Conservation (phyloP, 2,888 invertebrate genomes). For the Biston betularia region DNA sequence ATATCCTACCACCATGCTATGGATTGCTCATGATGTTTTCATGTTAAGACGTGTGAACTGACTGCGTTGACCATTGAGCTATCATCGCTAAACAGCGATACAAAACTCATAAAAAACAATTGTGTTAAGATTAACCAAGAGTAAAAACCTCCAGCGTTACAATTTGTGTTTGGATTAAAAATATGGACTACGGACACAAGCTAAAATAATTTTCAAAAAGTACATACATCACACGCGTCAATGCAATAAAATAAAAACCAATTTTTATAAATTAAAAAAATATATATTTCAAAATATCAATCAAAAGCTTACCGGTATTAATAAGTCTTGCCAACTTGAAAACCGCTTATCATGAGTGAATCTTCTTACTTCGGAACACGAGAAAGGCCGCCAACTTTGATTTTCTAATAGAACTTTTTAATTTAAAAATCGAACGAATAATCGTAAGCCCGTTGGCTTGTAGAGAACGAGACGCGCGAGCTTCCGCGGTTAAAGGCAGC, state of each 20-base stretch:
- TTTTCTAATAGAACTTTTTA: slow-evolving; percentile 44
- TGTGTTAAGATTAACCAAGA: too few relatives aligned
- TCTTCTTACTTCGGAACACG: slow-evolving; percentile 51
- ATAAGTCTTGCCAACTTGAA: slow-evolving; percentile 51
- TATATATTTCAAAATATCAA: slow-evolving; percentile 8
- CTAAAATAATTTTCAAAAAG: too few relatives aligned
- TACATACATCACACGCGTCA: neutral
- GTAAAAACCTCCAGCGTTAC: too few relatives aligned
- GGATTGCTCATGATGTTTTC: too few relatives aligned
- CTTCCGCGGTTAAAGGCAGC: slow-evolving; percentile 70
- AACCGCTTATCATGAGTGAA: slow-evolving; percentile 53
- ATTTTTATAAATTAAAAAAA: neutral
- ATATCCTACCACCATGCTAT: too few relatives aligned
- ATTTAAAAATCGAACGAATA: slow-evolving; percentile 48
- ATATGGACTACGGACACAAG: too few relatives aligned
- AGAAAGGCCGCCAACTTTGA: slow-evolving; percentile 44
- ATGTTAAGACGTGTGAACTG: too few relatives aligned
- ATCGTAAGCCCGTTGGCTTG: slow-evolving; percentile 50
- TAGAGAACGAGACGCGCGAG: slow-evolving; percentile 56
- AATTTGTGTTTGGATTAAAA: too few relatives aligned
- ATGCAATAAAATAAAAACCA: neutral
- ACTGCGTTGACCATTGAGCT: too few relatives aligned
- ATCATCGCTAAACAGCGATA: too few relatives aligned
- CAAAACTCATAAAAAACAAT: too few relatives aligned
- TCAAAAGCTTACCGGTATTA: slow-evolving; percentile 59